Evolutionary conservation across 35 echinoderm and acorn worm genomes (phyloP).

Genomic region (Heliocidaris erythrogramma): DNA sequence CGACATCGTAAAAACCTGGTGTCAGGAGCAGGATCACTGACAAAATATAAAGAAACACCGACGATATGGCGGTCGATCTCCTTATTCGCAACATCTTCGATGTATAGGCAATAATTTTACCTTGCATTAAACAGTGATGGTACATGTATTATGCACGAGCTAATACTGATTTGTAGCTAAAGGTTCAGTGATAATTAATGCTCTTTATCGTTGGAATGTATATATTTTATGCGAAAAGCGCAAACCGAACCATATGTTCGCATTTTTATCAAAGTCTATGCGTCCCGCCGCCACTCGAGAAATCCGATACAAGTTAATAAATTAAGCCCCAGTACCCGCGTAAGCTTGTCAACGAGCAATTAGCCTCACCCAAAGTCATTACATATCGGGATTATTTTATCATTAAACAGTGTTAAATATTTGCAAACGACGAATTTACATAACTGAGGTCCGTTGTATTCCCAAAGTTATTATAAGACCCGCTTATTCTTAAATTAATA

Average conservation of each 20-base stretch:
- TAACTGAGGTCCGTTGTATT: no score
- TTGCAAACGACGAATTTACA: no score
- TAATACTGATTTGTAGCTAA: not conserved
- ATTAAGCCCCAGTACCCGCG: not conserved
- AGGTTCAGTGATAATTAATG: not conserved
- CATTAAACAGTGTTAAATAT: no score
- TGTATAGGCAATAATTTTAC: not conserved
- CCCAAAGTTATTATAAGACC: no score
- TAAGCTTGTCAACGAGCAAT: not conserved
- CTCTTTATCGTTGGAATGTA: not conserved
- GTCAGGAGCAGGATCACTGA: not conserved
- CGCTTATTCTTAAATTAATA: no score
- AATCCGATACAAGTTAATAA: not conserved
- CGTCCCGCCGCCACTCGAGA: not conserved
- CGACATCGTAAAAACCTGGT: not conserved
- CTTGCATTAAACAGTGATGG: not conserved
- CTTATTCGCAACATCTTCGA: not conserved
- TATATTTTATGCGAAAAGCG: not conserved
- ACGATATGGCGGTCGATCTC: not conserved
- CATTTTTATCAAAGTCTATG: not conserved
- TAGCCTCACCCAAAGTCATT: no score
- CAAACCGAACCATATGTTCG: not conserved
- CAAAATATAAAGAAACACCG: constrained; percentile 3
- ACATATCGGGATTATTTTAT: no score
- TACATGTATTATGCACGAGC: not conserved